Evolutionary conservation across 2,113 vertebrate species (phyloP).

Genomic region (Ramphastos sulfuratus): DNA sequence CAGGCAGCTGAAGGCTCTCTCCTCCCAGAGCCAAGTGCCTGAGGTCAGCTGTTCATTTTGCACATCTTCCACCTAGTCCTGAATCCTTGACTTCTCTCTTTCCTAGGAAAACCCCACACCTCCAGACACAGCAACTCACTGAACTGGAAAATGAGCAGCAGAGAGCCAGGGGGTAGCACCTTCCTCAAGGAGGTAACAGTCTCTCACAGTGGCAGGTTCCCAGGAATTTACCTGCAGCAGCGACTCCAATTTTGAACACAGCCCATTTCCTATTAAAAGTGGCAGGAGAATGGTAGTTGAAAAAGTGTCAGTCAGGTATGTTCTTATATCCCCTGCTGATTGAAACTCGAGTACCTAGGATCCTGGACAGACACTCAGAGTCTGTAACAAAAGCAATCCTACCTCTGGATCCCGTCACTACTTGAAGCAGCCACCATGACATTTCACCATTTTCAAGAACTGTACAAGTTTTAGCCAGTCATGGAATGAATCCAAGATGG

Average conservation of each 20-base stretch:
- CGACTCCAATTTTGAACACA: not conserved
- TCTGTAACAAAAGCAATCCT: not conserved
- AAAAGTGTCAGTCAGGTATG: not conserved
- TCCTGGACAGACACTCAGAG: not conserved
- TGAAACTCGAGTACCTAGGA: not conserved
- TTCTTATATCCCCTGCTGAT: not conserved
- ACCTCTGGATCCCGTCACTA: not conserved
- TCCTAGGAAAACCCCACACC: not conserved
- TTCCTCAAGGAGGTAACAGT: not conserved
- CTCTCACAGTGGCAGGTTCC: not conserved
- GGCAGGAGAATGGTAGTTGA: not conserved
- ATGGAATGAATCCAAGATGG: not conserved
- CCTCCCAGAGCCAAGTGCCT: not conserved
- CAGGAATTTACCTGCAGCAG: not conserved
- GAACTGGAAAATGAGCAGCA: not conserved
- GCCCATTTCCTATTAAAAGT: not conserved
- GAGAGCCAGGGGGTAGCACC: not conserved
- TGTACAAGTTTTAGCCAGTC: not conserved
- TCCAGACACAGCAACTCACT: not conserved
- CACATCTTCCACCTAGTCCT: not conserved
- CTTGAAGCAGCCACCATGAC: accelerated
- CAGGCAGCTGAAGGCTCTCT: not conserved
- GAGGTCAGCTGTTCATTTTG: not conserved
- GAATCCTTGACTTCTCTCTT: not conserved
- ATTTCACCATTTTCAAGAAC: not conserved